Conservation (phyloP, 35 echinoderm and acorn worm genomes). For the Strongylocentrotus purpuratus region DNA sequence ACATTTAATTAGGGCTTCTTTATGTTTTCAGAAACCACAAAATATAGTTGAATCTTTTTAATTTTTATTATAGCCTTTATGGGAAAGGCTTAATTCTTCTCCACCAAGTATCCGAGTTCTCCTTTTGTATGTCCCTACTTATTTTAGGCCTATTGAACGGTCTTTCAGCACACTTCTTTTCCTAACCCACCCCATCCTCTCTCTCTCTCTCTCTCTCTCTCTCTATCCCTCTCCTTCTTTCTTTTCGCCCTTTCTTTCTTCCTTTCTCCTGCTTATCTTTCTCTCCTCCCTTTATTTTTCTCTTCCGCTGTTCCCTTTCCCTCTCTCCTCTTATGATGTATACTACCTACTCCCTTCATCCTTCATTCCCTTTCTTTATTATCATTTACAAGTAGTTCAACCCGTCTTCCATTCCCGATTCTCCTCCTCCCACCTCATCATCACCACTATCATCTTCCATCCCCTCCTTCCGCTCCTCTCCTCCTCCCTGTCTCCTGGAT, state of each 20-base stretch:
- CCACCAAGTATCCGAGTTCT: too few species aligned
- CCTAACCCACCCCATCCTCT: too few species aligned
- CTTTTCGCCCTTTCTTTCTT: neutral
- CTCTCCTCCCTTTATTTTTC: neutral
- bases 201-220: too few species aligned
- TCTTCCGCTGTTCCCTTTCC: neutral
- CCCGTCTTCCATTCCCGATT: neutral
- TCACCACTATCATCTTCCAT: neutral
- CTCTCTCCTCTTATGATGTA: neutral
- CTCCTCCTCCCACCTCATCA: neutral
- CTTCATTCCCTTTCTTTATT: neutral
- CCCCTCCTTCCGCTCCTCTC: neutral
- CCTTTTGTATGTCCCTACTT: too few species aligned
- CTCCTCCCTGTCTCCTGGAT: neutral
- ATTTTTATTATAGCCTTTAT: too few species aligned
- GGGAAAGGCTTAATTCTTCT: too few species aligned
- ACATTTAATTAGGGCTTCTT: too few species aligned
- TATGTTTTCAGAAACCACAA: too few species aligned
- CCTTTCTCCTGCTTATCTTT: neutral
- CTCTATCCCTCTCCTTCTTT: neutral
- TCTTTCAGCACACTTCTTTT: too few species aligned
- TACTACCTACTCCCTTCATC: neutral
- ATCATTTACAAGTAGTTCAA: neutral
- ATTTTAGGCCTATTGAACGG: too few species aligned
- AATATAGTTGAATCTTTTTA: too few species aligned